Evolutionary conservation across 2,113 vertebrate genomes (phyloP).

Genomic region (Cricetomys ansorgei): DNA sequence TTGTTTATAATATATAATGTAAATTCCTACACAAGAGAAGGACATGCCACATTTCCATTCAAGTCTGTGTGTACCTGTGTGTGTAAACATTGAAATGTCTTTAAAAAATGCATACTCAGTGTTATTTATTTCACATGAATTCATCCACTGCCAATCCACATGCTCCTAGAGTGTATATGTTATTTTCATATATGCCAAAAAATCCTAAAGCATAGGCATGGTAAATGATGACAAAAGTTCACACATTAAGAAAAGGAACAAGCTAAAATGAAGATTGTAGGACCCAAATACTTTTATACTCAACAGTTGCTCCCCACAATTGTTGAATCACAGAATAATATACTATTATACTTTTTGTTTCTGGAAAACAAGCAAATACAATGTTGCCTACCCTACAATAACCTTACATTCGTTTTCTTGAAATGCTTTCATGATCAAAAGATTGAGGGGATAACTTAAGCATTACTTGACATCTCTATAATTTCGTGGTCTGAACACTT

Average conservation of each 20-base stretch:
- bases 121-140: not conserved
- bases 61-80: not conserved
- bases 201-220: not conserved
- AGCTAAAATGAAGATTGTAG: not conserved
- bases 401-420: constrained; percentile 1
- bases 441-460: constrained; percentile 28
- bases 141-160: not conserved
- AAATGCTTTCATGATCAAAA: not conserved
- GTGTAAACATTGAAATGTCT: not conserved
- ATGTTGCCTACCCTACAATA: not conserved
- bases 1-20: not conserved
- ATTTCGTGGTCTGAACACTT: not conserved
- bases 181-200: not conserved
- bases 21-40: not conserved
- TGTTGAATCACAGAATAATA: not conserved
- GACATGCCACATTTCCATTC: not conserved
- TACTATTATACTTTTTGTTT: not conserved
- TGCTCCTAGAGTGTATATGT: not conserved
- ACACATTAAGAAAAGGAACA: not conserved
- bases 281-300: not conserved
- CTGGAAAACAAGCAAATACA: constrained; percentile 45
- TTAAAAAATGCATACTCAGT: not conserved
- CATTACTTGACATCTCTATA: not conserved
- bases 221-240: not conserved
- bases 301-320: not conserved